A percentile compares a stretch with the other conserved stretches of the same genome.
These are phyloP conservation scores for Chironex yamaguchii DNA, from an alignment of 30 jellyfish, hydroid and myxozoan species.

Conservation along the genomic window DNA sequence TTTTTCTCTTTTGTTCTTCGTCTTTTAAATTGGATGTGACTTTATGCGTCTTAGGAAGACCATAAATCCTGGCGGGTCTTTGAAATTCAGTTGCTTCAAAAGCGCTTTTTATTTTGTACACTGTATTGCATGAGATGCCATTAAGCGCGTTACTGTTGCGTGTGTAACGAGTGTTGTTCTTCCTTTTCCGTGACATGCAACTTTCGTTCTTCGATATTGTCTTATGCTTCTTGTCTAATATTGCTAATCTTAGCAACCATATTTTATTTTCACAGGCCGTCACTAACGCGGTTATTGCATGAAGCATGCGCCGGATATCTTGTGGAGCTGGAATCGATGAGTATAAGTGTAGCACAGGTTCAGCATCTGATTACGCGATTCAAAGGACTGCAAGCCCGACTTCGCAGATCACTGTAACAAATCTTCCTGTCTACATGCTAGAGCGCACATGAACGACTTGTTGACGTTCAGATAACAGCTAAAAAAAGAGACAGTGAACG, in stretches of 20 bases:
- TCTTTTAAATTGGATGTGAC: too few species aligned
- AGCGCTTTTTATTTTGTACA: too few species aligned
- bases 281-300: slow-evolving; percentile 68
- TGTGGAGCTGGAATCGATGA: slow-evolving; percentile 94
- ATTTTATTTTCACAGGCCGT: slow-evolving; percentile 49
- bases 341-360: slow-evolving; percentile 57
- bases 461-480: too few species aligned
- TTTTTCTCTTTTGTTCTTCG: too few species aligned
- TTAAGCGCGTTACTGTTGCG: too few species aligned
- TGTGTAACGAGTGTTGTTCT: too few species aligned
- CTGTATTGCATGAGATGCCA: too few species aligned
- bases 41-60: not conserved
- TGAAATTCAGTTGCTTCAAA: too few species aligned
- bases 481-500: too few species aligned
- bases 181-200: not conserved
- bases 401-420: slow-evolving; percentile 43
- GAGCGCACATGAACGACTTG: too few species aligned
- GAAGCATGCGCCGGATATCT: slow-evolving; percentile 82
- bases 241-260: not conserved
- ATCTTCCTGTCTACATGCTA: too few species aligned
- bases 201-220: not conserved
- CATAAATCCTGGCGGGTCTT: not conserved
- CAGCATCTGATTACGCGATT: slow-evolving; percentile 71
- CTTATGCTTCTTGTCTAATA: not conserved
- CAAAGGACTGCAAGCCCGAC: slow-evolving; percentile 73